These are phyloP conservation scores for Diachrysia chrysitis DNA, from an alignment of 2,888 invertebrate species.

Conservation along the genomic window DNA sequence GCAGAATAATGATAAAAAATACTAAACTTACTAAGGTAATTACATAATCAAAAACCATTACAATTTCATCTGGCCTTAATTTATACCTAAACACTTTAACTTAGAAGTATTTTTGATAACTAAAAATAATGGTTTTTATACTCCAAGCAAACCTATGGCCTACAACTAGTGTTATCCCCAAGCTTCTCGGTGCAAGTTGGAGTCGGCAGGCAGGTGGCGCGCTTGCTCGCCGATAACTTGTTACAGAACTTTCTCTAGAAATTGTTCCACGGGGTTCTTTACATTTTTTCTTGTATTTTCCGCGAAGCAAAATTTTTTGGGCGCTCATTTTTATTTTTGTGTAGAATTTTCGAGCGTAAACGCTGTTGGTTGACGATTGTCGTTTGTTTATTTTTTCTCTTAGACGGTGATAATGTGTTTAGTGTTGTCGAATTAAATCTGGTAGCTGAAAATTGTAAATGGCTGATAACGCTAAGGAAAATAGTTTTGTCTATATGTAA, in stretches of 20 bases:
- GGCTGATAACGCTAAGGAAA: too few species aligned
- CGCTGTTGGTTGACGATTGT: background rate
- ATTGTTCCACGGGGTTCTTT: constrained; percentile 62
- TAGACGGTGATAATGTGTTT: too few species aligned
- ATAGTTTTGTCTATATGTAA: too few species aligned
- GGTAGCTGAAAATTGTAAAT: too few species aligned
- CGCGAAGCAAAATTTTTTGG: constrained; percentile 51
- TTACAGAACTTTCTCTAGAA: constrained; percentile 67
- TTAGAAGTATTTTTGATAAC: too few species aligned
- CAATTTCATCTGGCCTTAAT: too few species aligned
- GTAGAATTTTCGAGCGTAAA: background rate
- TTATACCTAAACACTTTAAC: too few species aligned
- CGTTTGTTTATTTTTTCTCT: background rate
- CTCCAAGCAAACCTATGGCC: constrained; percentile 26
- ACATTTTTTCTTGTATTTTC: constrained; percentile 53
- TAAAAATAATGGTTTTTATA: too few species aligned
- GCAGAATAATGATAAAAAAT: too few species aligned
- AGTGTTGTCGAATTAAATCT: too few species aligned
- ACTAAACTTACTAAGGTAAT: too few species aligned
- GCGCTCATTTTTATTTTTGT: constrained; percentile 33
- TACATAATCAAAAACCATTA: too few species aligned
- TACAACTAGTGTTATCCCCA: constrained; percentile 42
- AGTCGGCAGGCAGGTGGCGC: constrained; percentile 63
- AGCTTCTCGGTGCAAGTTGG: constrained; percentile 53
- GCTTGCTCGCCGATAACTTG: constrained; percentile 69